Evolutionary conservation across 2,797 vertebrate genomes (phyloP), one percentile per base, ranked within the genome.

Genomic region (Gobionotothen gibberifrons): DNA sequence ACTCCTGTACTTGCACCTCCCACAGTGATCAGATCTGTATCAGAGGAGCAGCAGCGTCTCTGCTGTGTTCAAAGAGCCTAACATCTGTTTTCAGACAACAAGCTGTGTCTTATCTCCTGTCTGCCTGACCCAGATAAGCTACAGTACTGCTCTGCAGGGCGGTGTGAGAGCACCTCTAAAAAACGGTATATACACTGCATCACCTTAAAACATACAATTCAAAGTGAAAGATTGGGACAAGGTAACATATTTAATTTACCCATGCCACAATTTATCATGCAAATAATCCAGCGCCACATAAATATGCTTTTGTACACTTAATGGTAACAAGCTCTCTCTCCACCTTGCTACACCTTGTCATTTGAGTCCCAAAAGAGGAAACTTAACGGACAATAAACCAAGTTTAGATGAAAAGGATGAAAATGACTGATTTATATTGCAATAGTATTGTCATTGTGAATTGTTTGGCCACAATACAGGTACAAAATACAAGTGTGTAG

Each of bases 21-120:
- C 44, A 56, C 49, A 36, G 70, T 44, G 52, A 70, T 56, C 51
- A 40, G 58, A 66, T 40, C 56, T 66, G 64, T 46, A 53, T 43
- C 53, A 58, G 19, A 56, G 53, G 56, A 58, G 40, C 56, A 68
- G 22, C 52, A 58, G 69, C 61, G 63, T 58, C 54, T 62, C 71
- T 64, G 59, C 62, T 62, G 43, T 15, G 21, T 62, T 65, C 52
- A 79, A 74, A 86, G 48, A 72, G 29, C 29, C 55, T 7, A 72
- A 82, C 87, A 90, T 87, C 85, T 85, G 83, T 83, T 88, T 90
- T 73, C 65, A 62, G 72, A 91, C 84, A 87, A 69, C 47, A 72
- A 36, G 59, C 72, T 72, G 76, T 16, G 53, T 84, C 71, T 85
- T 82, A 87, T 91, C 83, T 76, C 8, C 59, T 32, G 72, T 56